phyloP scores from a whole-genome alignment of 2,113 vertebrate genomes.

The Falcunculus frontatus region DNA sequence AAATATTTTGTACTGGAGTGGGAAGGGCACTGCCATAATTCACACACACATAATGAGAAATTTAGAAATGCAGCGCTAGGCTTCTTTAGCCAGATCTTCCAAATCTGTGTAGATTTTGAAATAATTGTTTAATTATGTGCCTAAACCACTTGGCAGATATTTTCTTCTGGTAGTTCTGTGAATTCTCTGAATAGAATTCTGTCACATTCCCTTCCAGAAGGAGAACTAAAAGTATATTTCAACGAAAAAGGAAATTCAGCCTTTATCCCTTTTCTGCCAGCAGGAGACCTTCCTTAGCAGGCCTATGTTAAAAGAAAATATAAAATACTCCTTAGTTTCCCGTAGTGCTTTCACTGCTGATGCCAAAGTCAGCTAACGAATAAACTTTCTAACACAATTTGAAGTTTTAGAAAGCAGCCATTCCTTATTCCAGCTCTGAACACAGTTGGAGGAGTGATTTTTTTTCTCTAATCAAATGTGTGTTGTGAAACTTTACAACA shows the following conservation, averaged over 20 bases:
- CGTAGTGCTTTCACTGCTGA: not conserved
- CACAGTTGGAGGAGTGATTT: not conserved
- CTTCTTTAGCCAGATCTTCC: not conserved
- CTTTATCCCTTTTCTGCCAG: not conserved
- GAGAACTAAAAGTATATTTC: not conserved
- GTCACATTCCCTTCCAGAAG: not conserved
- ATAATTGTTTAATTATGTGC: not conserved
- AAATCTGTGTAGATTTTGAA: not conserved
- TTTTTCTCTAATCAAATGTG: not conserved
- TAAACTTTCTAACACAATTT: not conserved
- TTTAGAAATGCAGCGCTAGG: not conserved
- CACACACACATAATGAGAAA: not conserved
- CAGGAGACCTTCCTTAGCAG: not conserved
- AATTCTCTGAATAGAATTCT: not conserved
- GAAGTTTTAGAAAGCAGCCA: not conserved
- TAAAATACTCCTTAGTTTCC: not conserved
- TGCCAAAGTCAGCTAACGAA: not conserved
- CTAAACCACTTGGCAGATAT: not conserved
- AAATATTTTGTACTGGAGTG: not conserved
- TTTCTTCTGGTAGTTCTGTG: not conserved
- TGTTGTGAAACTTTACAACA: not conserved
- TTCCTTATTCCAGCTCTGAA: not conserved
- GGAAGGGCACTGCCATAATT: not conserved
- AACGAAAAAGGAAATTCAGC: not conserved
- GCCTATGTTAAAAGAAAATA: not conserved